Evolutionary conservation across 2,113 vertebrate species (phyloP).

Genomic region (Syrrhaptes paradoxus): DNA sequence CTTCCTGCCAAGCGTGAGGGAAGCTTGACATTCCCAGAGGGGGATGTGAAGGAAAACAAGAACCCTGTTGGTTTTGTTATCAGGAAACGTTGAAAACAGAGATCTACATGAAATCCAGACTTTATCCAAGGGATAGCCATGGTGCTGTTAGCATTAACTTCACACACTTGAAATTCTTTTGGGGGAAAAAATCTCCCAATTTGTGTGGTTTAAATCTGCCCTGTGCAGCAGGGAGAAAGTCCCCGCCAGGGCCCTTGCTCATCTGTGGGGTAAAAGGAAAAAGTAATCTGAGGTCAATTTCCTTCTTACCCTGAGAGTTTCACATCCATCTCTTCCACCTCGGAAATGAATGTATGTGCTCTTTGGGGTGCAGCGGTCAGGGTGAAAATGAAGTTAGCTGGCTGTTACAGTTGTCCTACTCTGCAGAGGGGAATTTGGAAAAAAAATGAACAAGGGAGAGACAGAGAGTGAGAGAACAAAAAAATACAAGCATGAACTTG

Average conservation of each 20-base stretch:
- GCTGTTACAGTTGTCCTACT: neutral
- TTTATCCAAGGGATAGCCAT: neutral
- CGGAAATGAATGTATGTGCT: neutral
- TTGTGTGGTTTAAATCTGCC: neutral
- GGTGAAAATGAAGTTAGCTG: neutral
- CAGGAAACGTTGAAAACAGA: neutral
- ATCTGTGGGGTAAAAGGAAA: accelerated
- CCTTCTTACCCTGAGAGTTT: neutral
- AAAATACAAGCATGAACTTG: neutral
- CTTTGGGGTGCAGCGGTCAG: neutral
- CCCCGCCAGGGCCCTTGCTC: accelerated
- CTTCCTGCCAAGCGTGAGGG: neutral
- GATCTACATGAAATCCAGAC: neutral
- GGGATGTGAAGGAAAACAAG: neutral
- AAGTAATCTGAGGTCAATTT: neutral
- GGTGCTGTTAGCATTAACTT: neutral
- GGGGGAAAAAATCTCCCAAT: accelerated
- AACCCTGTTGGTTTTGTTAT: neutral
- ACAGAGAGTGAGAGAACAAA: neutral
- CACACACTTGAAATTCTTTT: neutral
- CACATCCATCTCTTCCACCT: neutral
- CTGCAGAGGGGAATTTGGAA: neutral
- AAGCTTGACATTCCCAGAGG: neutral
- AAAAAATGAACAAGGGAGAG: neutral
- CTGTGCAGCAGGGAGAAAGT: neutral